Evolutionary conservation across 1,140 invertebrate species (phyloP).

Genomic region (Euborellia annulipes): DNA sequence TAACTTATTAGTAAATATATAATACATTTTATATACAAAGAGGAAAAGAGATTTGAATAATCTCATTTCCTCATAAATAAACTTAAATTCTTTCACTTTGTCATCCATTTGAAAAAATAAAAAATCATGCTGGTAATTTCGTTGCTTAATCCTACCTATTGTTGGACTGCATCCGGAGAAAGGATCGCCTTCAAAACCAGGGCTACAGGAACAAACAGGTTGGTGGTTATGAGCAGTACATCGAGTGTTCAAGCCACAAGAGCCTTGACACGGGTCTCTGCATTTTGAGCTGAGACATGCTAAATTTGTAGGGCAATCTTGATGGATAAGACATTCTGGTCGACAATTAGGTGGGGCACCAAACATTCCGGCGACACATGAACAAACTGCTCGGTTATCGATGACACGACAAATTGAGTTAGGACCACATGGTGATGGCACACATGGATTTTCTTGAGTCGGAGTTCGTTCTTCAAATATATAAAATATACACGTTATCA

Average conservation of each 20-base stretch:
- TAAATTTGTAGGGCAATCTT: slow-evolving; percentile 59
- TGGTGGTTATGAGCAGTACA: slow-evolving; percentile 61
- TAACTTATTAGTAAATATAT: slow-evolving; percentile 9
- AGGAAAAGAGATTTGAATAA: slow-evolving; percentile 4
- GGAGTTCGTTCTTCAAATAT: slow-evolving; percentile 11
- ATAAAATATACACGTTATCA: neutral
- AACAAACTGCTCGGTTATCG: slow-evolving; percentile 52
- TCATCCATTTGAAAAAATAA: no score
- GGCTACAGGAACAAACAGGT: slow-evolving; percentile 57
- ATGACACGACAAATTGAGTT: slow-evolving; percentile 60
- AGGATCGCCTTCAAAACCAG: slow-evolving; percentile 65
- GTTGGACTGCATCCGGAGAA: slow-evolving; percentile 53
- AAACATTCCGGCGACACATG: slow-evolving; percentile 58
- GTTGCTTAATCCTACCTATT: slow-evolving; percentile 23
- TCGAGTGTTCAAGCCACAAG: slow-evolving; percentile 65
- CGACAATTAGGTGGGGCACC: slow-evolving; percentile 67
- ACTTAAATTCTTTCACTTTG: no score
- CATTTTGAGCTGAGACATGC: slow-evolving; percentile 64
- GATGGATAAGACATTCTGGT: slow-evolving; percentile 59
- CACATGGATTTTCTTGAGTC: slow-evolving; percentile 42
- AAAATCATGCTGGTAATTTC: no score
- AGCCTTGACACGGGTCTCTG: slow-evolving; percentile 62
- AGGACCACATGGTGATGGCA: slow-evolving; percentile 66
- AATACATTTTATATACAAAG: no score
- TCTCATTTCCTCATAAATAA: no score